Percentiles rank a stretch among this genome's conserved stretches.
Conservation (phyloP, 2,888 invertebrate species). For the Trissoscelio sp. region DNA sequence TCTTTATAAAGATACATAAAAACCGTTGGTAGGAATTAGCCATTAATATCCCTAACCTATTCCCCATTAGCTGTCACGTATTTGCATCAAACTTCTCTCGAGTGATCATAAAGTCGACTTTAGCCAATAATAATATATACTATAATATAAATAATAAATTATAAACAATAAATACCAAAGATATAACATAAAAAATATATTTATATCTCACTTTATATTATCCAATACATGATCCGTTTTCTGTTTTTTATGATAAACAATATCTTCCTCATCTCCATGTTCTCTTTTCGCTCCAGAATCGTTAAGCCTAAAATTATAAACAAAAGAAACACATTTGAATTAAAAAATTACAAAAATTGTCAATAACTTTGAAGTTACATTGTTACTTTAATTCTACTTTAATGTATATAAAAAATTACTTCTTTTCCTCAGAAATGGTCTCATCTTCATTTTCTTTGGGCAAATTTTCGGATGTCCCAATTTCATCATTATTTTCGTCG, state of each 20-base stretch:
- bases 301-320: background rate
- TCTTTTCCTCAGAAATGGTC: background rate
- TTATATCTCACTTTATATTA: background rate
- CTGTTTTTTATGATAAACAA: background rate
- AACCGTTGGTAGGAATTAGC: too few species aligned
- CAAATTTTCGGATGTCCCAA: background rate
- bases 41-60: too few species aligned
- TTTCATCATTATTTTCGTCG: slow-evolving; percentile 5
- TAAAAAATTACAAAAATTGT: background rate
- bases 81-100: too few species aligned
- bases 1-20: too few species aligned
- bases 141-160: too few species aligned
- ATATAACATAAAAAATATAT: too few species aligned
- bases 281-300: background rate
- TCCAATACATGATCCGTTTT: background rate
- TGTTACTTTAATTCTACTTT: background rate
- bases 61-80: too few species aligned
- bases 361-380: background rate
- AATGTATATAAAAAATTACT: background rate
- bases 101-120: too few species aligned
- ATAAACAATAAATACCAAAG: too few species aligned
- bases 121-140: too few species aligned
- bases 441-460: background rate
- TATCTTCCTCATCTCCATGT: background rate
- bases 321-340: background rate